Percentiles rank a stretch among this genome's conserved stretches.
These are phyloP conservation scores for Agrilus planipennis DNA, from an alignment of 1,140 invertebrate genomes.

Conservation along the genomic window DNA sequence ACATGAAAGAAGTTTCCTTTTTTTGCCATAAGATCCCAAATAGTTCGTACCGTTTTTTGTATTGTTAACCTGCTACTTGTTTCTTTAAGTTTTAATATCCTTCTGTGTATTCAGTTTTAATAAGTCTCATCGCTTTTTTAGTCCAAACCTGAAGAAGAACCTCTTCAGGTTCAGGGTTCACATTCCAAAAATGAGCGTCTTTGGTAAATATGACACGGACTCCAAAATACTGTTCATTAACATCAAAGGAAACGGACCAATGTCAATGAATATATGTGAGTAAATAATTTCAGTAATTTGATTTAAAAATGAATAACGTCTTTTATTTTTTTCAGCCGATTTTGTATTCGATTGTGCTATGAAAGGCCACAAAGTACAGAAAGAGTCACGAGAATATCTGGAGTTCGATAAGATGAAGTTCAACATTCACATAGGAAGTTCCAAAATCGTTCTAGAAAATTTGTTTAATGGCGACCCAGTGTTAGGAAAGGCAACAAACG, in stretches of 20 bases:
- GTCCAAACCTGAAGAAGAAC: constrained; percentile 40
- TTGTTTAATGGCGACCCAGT: constrained; percentile 47
- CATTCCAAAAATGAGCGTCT: constrained; percentile 38
- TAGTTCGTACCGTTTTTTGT: too few species aligned
- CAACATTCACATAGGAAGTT: constrained; percentile 37
- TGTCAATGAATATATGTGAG: constrained; percentile 56
- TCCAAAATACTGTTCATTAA: constrained; percentile 44
- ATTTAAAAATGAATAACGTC: neutral
- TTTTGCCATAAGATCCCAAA: too few species aligned
- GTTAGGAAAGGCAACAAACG: constrained; percentile 38
- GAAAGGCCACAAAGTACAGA: constrained; percentile 38
- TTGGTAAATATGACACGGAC: constrained; percentile 43
- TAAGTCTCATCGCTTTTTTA: constrained; percentile 23
- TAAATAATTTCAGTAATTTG: constrained; percentile 14
- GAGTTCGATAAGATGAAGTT: constrained; percentile 45
- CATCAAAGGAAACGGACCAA: constrained; percentile 49
- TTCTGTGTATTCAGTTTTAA: neutral
- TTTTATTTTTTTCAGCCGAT: constrained; percentile 35
- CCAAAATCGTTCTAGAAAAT: constrained; percentile 44
- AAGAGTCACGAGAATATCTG: constrained; percentile 40
- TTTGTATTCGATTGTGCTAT: constrained; percentile 42
- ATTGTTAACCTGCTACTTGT: too few species aligned
- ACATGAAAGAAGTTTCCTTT: too few species aligned
- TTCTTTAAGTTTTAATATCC: too few species aligned
- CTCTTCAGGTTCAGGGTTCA: constrained; percentile 36